Evolutionary conservation across 2,888 invertebrate species (phyloP).

Genomic region (Amiota minor): DNA sequence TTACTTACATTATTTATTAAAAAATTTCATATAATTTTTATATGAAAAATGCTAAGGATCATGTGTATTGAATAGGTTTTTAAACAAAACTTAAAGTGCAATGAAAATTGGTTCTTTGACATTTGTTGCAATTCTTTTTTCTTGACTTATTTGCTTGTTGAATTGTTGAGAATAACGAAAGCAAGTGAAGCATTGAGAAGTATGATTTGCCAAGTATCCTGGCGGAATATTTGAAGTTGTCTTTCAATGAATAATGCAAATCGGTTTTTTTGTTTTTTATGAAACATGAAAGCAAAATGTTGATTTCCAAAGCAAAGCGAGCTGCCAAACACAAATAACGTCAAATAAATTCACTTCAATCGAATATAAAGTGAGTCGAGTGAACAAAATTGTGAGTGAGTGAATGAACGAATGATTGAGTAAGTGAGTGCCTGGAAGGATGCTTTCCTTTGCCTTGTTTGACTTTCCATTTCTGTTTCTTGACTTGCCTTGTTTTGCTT

Average conservation of each 20-base stretch:
- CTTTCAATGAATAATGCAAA: conserved; percentile 25
- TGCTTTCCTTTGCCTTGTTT: background rate
- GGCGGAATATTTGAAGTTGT: background rate
- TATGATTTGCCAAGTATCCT: background rate
- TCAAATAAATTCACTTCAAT: conserved; percentile 9
- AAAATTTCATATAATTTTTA: too few relatives aligned
- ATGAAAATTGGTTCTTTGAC: too few relatives aligned
- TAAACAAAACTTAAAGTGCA: too few relatives aligned
- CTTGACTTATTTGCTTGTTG: too few relatives aligned
- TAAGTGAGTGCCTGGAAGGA: background rate
- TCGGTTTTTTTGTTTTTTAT: conserved; percentile 6
- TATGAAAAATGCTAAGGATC: too few relatives aligned
- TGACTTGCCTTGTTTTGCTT: background rate
- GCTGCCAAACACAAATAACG: conserved; percentile 1
- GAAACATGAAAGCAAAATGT: conserved; percentile 11
- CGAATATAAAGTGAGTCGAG: background rate
- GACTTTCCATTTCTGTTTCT: too few relatives aligned
- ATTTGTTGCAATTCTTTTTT: too few relatives aligned
- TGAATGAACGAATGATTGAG: background rate
- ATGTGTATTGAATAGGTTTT: too few relatives aligned
- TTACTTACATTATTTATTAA: too few relatives aligned
- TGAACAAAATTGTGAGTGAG: too few relatives aligned
- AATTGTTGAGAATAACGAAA: too few relatives aligned
- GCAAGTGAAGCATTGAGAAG: too few relatives aligned
- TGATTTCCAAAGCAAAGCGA: background rate